Conservation (phyloP, 2,888 invertebrate species). For the Leptopilina myrica region DNA sequence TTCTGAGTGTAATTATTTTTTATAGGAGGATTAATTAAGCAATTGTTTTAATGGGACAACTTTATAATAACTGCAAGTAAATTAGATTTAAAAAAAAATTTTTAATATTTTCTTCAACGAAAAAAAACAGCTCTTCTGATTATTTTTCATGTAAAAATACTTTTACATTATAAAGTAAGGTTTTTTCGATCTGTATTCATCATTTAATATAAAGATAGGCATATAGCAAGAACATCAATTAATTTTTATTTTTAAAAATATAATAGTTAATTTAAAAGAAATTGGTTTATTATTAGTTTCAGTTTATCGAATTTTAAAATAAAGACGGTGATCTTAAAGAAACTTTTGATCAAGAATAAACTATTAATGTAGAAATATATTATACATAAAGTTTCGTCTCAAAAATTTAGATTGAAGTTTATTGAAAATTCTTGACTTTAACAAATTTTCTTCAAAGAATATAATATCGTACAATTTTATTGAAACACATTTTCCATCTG, state of each 20-base stretch:
- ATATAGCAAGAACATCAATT: no score
- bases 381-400: neutral
- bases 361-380: neutral
- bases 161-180: no score
- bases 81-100: no score
- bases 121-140: slow-evolving; percentile 40
- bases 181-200: no score
- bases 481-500: neutral
- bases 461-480: neutral
- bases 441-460: slow-evolving; percentile 3
- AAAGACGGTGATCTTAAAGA: neutral
- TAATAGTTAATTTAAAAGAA: neutral
- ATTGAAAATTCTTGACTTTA: slow-evolving; percentile 6
- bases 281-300: neutral
- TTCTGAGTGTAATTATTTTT: neutral
- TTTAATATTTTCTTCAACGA: slow-evolving; percentile 56
- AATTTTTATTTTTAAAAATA: slow-evolving; percentile 39
- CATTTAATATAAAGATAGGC: no score
- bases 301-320: no score
- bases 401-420: neutral
- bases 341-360: neutral
- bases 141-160: no score
- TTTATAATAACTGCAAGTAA: no score
- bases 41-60: slow-evolving; percentile 49
- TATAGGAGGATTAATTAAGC: slow-evolving; percentile 55